phyloP scores from a whole-genome alignment of 2,113 vertebrate species.

The Austrofundulus limnaeus region DNA sequence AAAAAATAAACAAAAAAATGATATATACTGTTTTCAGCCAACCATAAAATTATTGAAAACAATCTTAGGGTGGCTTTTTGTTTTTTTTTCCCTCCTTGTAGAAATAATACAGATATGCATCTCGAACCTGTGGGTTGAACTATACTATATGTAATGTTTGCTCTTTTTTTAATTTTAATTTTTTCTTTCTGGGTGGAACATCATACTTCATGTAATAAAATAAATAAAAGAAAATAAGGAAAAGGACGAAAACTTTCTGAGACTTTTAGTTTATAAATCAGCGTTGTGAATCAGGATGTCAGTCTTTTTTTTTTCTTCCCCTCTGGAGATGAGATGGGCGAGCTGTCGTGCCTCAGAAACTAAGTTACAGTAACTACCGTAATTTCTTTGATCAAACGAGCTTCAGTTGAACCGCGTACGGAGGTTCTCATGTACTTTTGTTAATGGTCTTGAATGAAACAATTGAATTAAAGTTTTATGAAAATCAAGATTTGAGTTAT shows the following conservation, averaged over 20 bases:
- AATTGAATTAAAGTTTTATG: slow-evolving; percentile 85
- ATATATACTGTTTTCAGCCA: slow-evolving; percentile 69
- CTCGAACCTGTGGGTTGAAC: slow-evolving; percentile 77
- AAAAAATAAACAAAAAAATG: slow-evolving; percentile 44
- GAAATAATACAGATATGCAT: slow-evolving; percentile 80
- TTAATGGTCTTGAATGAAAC: slow-evolving; percentile 86
- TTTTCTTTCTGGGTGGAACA: slow-evolving; percentile 70
- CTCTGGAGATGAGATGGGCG: slow-evolving; percentile 53
- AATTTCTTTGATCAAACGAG: slow-evolving; percentile 65
- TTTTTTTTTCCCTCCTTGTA: slow-evolving; percentile 62
- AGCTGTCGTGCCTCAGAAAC: slow-evolving; percentile 74
- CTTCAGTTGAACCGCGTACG: slow-evolving; percentile 70
- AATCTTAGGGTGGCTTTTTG: slow-evolving; percentile 71
- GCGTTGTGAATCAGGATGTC: slow-evolving; percentile 53
- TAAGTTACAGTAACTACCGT: slow-evolving; percentile 65
- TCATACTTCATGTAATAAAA: slow-evolving; percentile 69
- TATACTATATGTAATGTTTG: slow-evolving; percentile 83
- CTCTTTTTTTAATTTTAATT: slow-evolving; percentile 63
- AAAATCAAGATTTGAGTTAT: no score
- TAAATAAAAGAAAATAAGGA: slow-evolving; percentile 63
- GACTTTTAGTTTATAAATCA: slow-evolving; percentile 30
- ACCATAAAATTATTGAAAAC: slow-evolving; percentile 75
- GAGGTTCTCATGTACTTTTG: slow-evolving; percentile 80
- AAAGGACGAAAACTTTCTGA: slow-evolving; percentile 47
- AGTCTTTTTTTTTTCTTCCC: slow-evolving; percentile 34